Evolutionary conservation across 2,797 vertebrate genomes (phyloP), one percentile per base, ranked within the genome.

Genomic region (Enteromius mattozi): DNA sequence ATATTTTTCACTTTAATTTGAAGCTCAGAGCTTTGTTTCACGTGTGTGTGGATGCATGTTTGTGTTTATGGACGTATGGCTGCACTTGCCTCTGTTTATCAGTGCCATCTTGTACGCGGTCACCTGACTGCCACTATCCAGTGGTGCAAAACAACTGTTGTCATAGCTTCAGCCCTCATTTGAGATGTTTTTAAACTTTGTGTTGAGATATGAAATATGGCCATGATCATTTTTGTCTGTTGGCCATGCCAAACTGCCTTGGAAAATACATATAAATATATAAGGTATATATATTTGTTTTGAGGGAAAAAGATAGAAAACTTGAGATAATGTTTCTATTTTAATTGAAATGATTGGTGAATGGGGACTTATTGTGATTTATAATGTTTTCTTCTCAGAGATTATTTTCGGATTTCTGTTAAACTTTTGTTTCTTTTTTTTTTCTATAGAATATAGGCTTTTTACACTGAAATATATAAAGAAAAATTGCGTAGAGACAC

Each of bases 391-490:
- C 77, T 89, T 95, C 90, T 90, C 90, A 94, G 91, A 82, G 91
- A 90, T 91, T 93, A 88, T 92, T 94, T 94, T 91, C 91, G 89
- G 89, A 91, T 92, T 91, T 91, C 88, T 90, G 88, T 88, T 88
- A 51, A 87, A 78, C 65, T 82, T 92, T 91, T 92, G 63, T 90
- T 83, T 82, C 35, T 89, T 91, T 42, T 42, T 40, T 94, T 75
- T 94, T 95, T 94, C 94, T 94, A 91, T 95, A 93, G 92, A 94
- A 78, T 94, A 90, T 94, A 95, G 93, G 91, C 93, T 95, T 95
- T 95, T 95, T 95, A 96, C 95, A 95, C 95, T 96, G 95, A 95
- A 94, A 92, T 91, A 93, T 91, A 94, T 93, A 93, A 95, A 94
- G 89, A 93, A 92, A 59, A 93, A 94, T 90, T 83, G 93, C 93